Base-by-base conservation (phyloP, 1,140 invertebrate genomes). In the Lucilia sericata region DNA sequence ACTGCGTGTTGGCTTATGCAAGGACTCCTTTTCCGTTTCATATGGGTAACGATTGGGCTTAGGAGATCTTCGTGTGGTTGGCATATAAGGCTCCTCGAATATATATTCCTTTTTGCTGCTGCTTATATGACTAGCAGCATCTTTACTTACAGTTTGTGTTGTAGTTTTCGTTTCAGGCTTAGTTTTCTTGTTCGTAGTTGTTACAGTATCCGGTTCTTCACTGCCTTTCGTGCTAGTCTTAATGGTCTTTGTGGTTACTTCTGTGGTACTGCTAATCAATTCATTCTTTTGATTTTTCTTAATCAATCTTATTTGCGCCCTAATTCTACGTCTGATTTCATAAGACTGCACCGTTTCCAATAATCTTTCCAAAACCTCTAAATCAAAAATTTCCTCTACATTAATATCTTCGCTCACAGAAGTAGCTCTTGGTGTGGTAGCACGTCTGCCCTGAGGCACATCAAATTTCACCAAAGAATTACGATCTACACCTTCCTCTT, bases 301-400 rank as follows among this genome's bases (percentile, higher is more conserved):
- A 4, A 95, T 93, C 10, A 94, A 88, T 85, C 95, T 92, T 82
- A 96, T 95, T 90, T 96, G 95, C 10, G 95, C 93, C 85, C 96
- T 92, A 82, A 96, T 95, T 83, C 94, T 92, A 81, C 95, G 93
- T 84, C 95, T 91, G 87, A 95, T 92, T 86, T 96, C 95, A 87
- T 96, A 96, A 83, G 93, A 93, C 34, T 93, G 93, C 47, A 95
- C 94, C 87, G 94, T 95, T 90, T 96, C 94, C 88, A 96, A 91
- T 92, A 95, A 92, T 91, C 93, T 92, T 91, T 96, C 95, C 74
- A 96, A 91, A 84, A 94, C 88, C 87, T 93, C 92, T 83, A 96
- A 87, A 86, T 95, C 94, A 85, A 93, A 94, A 84, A 96, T 95
- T 84, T 95, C 93, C 88, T 96, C 95, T 84, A 96, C 94, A 83